A percentile compares a stretch with the other conserved stretches of the same genome.
Conservation (phyloP, 2,113 vertebrate species). For the Syngnathus typhle region DNA sequence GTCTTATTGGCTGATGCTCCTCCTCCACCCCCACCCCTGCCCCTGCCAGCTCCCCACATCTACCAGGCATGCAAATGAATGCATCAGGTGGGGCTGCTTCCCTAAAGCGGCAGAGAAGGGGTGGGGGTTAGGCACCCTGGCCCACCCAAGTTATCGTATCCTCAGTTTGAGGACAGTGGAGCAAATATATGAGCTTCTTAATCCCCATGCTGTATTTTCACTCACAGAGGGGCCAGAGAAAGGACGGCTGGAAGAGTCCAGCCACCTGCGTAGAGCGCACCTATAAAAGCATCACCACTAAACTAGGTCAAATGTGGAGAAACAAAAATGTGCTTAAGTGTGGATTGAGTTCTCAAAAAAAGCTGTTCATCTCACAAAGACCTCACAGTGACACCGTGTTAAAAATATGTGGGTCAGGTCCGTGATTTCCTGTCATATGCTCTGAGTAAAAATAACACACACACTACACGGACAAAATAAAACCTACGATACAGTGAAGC, state of each 20-base stretch:
- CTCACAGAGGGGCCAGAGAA: conserved; percentile 2
- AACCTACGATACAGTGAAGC: background rate
- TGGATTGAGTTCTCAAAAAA: background rate
- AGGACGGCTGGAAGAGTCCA: conserved; percentile 7
- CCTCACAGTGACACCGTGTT: conserved; percentile 31
- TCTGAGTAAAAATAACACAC: conserved; percentile 35
- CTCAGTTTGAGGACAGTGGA: conserved; percentile 19
- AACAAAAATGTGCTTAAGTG: background rate
- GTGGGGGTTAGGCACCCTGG: conserved; percentile 3
- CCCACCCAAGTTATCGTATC: conserved; percentile 34
- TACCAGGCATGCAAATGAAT: conserved; percentile 34
- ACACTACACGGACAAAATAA: conserved; percentile 29
- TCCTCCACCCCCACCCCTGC: conserved; percentile 14
- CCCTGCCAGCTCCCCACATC: conserved; percentile 32
- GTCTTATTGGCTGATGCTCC: conserved; percentile 45
- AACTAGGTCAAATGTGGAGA: conserved; percentile 27
- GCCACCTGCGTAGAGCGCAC: background rate
- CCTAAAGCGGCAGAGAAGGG: conserved; percentile 9
- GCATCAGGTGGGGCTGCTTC: conserved; percentile 49
- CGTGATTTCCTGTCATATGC: conserved; percentile 25
- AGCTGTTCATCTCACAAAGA: conserved; percentile 18
- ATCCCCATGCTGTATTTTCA: conserved; percentile 6
- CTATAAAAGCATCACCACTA: background rate
- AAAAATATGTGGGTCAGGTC: conserved; percentile 31
- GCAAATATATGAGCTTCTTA: conserved; percentile 17